Percentiles rank a stretch among this genome's conserved stretches.
These are phyloP conservation scores for Plodia interpunctella DNA, from an alignment of 1,140 invertebrate species.

Conservation along the genomic window DNA sequence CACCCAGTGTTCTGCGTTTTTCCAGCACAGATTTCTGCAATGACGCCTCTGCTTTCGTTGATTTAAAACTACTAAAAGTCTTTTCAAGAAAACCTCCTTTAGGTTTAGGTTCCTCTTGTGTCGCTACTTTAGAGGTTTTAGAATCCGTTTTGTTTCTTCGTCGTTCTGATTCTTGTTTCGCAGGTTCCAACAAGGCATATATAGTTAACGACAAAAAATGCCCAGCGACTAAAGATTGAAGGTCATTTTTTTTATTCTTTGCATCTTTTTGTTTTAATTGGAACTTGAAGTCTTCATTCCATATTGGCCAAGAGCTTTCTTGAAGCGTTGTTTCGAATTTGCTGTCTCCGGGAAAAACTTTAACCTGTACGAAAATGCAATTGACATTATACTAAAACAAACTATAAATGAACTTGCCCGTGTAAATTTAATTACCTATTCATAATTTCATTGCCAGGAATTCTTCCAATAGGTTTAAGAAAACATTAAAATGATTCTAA, in stretches of 20 bases:
- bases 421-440: too few relatives aligned
- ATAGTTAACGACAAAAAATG: slow-evolving; percentile 86
- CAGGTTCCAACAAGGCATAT: slow-evolving; percentile 83
- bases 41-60: slow-evolving; percentile 54
- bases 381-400: background rate
- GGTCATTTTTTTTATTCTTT: slow-evolving; percentile 58
- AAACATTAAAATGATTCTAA: too few relatives aligned
- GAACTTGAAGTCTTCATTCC: slow-evolving; percentile 87
- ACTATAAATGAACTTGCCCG: too few relatives aligned
- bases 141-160: slow-evolving; percentile 56
- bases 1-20: slow-evolving; percentile 81
- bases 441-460: too few relatives aligned
- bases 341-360: slow-evolving; percentile 83
- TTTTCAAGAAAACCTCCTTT: slow-evolving; percentile 58
- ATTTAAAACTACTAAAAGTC: slow-evolving; percentile 62
- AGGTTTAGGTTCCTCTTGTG: slow-evolving; percentile 51
- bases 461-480: too few relatives aligned
- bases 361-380: slow-evolving; percentile 78
- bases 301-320: slow-evolving; percentile 86
- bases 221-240: slow-evolving; percentile 78
- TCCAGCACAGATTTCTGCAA: slow-evolving; percentile 76
- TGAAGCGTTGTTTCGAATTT: slow-evolving; percentile 85
- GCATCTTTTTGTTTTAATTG: slow-evolving; percentile 75
- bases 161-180: slow-evolving; percentile 56
- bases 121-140: slow-evolving; percentile 69